Conservation (phyloP, 2,888 invertebrate species). For the Nebria salina region DNA sequence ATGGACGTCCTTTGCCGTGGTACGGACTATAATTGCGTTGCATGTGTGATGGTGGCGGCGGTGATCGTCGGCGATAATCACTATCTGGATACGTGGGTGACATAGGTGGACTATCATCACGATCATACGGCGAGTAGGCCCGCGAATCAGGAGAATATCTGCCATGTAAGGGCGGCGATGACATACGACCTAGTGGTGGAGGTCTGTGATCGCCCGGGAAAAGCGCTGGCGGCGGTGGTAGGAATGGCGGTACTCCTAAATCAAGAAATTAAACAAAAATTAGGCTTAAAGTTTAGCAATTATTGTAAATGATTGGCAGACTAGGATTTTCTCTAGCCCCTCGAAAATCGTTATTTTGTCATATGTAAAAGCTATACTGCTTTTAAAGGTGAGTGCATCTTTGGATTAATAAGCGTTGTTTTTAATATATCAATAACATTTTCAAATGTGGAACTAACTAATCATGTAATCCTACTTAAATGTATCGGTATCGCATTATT, state of each 20-base stretch:
- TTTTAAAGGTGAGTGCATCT: too few species aligned
- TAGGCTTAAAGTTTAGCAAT: background rate
- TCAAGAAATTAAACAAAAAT: constrained; percentile 28
- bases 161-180: constrained; percentile 62
- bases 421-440: too few species aligned
- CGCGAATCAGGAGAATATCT: constrained; percentile 67
- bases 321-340: too few species aligned
- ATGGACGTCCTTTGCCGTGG: constrained; percentile 50
- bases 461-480: too few species aligned
- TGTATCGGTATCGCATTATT: too few species aligned
- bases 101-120: constrained; percentile 73
- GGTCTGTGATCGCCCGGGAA: constrained; percentile 66
- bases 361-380: too few species aligned
- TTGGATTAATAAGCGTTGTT: too few species aligned
- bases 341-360: too few species aligned
- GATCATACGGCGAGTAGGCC: constrained; percentile 64
- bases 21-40: constrained; percentile 62
- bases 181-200: constrained; percentile 67
- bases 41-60: constrained; percentile 60
- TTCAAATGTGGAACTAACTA: too few species aligned
- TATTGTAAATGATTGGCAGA: too few species aligned
- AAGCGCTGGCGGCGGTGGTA: constrained; percentile 62
- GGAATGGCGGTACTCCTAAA: constrained; percentile 58
- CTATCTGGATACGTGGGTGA: constrained; percentile 69
- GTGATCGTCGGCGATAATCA: constrained; percentile 74